Evolutionary conservation across 2,113 vertebrate species (phyloP).

Genomic region (Lethenteron camtschaticum): DNA sequence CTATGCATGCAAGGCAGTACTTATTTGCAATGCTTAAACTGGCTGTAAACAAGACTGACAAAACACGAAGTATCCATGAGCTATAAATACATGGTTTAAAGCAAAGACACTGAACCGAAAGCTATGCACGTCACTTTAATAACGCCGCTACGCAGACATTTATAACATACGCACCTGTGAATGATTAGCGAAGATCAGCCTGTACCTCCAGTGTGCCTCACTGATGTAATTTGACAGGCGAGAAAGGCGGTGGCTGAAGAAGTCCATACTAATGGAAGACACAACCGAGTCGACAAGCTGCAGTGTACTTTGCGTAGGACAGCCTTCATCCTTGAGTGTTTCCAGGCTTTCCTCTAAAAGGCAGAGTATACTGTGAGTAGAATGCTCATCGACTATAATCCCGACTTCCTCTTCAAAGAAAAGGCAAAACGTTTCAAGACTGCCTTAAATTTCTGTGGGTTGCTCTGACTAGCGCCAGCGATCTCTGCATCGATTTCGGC

Average conservation of each 20-base stretch:
- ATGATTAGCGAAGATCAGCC: slow-evolving; percentile 58
- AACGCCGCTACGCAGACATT: neutral
- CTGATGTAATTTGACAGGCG: slow-evolving; percentile 61
- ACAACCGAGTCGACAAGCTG: slow-evolving; percentile 31
- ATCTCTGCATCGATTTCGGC: too few relatives aligned
- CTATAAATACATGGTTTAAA: slow-evolving; percentile 1
- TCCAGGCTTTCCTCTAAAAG: slow-evolving; percentile 53
- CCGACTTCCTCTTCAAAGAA: slow-evolving; percentile 22
- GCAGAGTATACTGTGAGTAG: slow-evolving; percentile 46
- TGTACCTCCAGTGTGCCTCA: slow-evolving; percentile 80
- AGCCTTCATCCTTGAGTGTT: slow-evolving; percentile 29
- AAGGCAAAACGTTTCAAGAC: slow-evolving; percentile 35
- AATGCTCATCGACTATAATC: slow-evolving; percentile 42
- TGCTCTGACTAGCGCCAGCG: slow-evolving; percentile 12
- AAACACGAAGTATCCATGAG: neutral
- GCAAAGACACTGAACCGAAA: neutral
- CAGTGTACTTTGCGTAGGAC: slow-evolving; percentile 18
- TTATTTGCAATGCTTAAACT: neutral
- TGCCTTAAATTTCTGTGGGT: slow-evolving; percentile 20
- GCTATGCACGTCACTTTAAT: neutral
- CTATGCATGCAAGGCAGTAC: neutral
- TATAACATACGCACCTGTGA: slow-evolving; percentile 26
- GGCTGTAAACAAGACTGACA: neutral
- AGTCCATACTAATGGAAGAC: slow-evolving; percentile 32
- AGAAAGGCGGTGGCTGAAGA: slow-evolving; percentile 33